phyloP scores from a whole-genome alignment of 2,888 invertebrate species.

The Eurytoma californica region DNA sequence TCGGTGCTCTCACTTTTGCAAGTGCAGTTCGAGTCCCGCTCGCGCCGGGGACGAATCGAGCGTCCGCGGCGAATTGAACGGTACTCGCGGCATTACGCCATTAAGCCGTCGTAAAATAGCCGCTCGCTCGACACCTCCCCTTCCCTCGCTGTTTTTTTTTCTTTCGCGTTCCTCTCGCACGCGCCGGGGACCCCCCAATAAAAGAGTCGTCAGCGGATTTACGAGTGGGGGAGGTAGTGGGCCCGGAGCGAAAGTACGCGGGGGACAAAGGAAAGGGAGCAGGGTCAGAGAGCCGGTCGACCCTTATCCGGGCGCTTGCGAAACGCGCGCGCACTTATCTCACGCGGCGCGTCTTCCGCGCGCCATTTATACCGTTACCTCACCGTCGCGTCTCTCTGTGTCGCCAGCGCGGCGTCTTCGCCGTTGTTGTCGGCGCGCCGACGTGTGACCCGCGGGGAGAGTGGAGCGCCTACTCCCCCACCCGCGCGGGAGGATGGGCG shows the following conservation, averaged over 20 bases:
- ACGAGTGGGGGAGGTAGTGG: constrained; percentile 13
- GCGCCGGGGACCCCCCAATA: constrained; percentile 2
- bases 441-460: neutral
- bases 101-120: constrained; percentile 29
- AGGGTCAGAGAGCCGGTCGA: neutral
- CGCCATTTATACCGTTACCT: constrained; percentile 36
- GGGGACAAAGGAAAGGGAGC: neutral
- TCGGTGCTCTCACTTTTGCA: constrained; percentile 43
- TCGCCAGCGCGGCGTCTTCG: constrained; percentile 5
- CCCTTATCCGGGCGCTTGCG: constrained; percentile 22
- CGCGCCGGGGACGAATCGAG: no score
- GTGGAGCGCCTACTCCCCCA: no score
- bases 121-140: no score
- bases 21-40: neutral
- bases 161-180: neutral
- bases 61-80: constrained; percentile 6
- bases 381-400: neutral
- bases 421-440: neutral
- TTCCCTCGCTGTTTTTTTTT: neutral
- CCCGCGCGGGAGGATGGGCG: no score
- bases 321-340: constrained; percentile 34
- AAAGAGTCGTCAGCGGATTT: constrained; percentile 33
- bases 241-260: neutral
- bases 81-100: constrained; percentile 24
- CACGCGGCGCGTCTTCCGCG: constrained; percentile 11